Conservation (phyloP, 2,113 vertebrate species). For the Pluvialis apricaria region DNA sequence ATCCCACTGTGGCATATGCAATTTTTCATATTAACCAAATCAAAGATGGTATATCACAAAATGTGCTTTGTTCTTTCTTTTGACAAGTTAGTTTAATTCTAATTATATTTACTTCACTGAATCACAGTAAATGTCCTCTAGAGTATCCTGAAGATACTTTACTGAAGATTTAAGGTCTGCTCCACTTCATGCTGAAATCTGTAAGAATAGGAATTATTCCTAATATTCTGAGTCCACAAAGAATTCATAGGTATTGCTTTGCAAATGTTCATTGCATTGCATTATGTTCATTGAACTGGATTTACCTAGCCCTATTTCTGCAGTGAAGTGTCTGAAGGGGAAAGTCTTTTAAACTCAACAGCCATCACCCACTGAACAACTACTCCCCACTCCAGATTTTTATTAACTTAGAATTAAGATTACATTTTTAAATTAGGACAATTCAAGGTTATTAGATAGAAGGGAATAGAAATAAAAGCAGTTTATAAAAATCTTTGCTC, state of each 20-base stretch:
- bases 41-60: not conserved
- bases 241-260: not conserved
- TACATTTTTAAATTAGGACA: not conserved
- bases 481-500: not conserved
- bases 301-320: not conserved
- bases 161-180: not conserved
- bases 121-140: not conserved
- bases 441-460: not conserved
- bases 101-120: not conserved
- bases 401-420: not conserved
- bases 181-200: not conserved
- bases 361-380: not conserved
- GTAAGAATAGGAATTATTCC: not conserved
- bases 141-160: not conserved
- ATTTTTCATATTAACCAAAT: not conserved
- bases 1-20: not conserved
- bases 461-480: not conserved
- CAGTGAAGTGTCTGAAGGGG: not conserved
- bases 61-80: not conserved
- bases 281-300: not conserved
- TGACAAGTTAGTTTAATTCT: not conserved
- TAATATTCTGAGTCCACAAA: not conserved
- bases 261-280: no score
- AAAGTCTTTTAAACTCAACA: not conserved
- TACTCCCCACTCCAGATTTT: not conserved